phyloP scores from a whole-genome alignment of 2,113 vertebrate species.

The Rhinopomastus cyanomelas region DNA sequence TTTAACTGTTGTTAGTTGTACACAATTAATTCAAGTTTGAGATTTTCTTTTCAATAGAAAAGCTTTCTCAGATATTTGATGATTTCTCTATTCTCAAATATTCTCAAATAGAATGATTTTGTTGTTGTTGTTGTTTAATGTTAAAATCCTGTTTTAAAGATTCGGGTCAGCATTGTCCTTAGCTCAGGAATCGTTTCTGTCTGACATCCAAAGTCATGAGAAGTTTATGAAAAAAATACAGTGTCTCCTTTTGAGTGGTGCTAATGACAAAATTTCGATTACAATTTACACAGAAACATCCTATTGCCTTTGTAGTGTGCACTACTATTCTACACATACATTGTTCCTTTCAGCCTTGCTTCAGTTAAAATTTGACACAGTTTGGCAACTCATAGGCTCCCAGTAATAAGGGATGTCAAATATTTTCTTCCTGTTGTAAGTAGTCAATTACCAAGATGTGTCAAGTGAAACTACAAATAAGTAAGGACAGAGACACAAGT shows the following conservation, averaged over 20 bases:
- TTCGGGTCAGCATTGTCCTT: background rate
- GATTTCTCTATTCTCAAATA: no score
- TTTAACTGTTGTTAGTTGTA: background rate
- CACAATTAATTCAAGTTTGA: background rate
- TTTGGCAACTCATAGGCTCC: background rate
- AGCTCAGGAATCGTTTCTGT: background rate
- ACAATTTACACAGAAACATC: background rate
- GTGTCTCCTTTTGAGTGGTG: background rate
- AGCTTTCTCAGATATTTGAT: background rate
- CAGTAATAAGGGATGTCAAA: background rate
- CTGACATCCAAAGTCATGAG: background rate
- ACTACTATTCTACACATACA: background rate
- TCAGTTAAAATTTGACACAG: background rate
- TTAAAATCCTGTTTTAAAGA: background rate
- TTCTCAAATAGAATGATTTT: background rate
- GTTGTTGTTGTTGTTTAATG: background rate
- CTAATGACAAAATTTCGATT: background rate
- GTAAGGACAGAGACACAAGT: background rate
- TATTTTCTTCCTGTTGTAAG: background rate
- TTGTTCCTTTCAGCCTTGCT: background rate
- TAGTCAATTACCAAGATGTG: background rate
- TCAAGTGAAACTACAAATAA: background rate
- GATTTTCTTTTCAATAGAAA: background rate
- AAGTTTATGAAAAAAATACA: background rate
- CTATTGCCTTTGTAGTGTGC: background rate